Base-by-base conservation (phyloP, 92 coral and sea anemone genomes). In the Heliopora coerulea region DNA sequence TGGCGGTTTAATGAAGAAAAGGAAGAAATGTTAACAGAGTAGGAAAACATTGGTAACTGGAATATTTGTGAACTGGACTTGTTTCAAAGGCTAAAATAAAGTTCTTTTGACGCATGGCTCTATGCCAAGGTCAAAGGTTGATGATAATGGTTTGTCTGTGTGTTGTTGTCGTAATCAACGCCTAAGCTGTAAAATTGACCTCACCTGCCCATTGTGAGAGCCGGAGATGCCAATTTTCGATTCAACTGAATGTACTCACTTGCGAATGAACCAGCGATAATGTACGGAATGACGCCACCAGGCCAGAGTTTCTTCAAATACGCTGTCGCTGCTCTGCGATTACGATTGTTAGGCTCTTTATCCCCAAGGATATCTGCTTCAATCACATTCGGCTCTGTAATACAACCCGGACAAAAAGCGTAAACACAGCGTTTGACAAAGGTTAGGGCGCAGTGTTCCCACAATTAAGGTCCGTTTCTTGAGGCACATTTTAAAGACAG, bases 261-360 rank as follows among this genome's bases (percentile, higher is more conserved):
- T 59, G 86, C 19, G 23, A 81, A 69, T 25, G 18, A 40, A 3
- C 68, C 70, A 5, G 77, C 88, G 35, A 89, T 75, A n/a, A 83
- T 49, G 73, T 79, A 89, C 3, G 96, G 96, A 35, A 86, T 56
- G 0, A 89, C 84, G 40, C 80, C 69, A 48, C 84, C 72, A n/a
- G 84, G 73, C 96, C 96, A 89, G 32, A 83, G 70, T n/a, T 52
- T 65, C 54, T 46, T 28, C 25, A 57, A 24, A 2, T 19, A 26
- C 21, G 96, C 69, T 27, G 79, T 83, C 6, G 86, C 96, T 20
- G 90, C 96, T 6, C 96, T 70, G 46, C 75, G 79, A 54, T 39
- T 58, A 35, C 96, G 78, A 24, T 80, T 68, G 17, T 24, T 15
- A n/a, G n/a, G n/a, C 27, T 17, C 23, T 49, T 13, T 67, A 27